These are phyloP conservation scores for Rhysida immarginata DNA, from an alignment of 1,140 invertebrate species.

Conservation along the genomic window DNA sequence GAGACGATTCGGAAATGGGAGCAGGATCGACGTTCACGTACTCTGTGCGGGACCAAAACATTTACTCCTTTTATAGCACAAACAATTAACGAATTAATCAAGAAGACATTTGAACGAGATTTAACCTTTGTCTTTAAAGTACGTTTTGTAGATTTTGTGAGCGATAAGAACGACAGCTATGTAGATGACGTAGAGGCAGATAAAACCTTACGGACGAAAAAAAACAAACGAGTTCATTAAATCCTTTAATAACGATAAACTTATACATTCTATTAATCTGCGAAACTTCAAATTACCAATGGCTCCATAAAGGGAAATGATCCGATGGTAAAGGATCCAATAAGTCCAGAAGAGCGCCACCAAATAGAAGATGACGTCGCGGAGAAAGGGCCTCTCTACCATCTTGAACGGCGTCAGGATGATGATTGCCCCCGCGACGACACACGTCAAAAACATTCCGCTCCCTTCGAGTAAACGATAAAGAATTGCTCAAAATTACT, in stretches of 20 bases:
- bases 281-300: constrained; percentile 31
- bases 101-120: no score
- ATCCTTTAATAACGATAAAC: constrained; percentile 4
- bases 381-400: constrained; percentile 40
- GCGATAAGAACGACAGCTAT: constrained; percentile 41
- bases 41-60: no score
- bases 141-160: constrained; percentile 12
- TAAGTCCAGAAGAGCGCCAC: constrained; percentile 37
- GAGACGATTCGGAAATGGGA: no score
- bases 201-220: constrained; percentile 30
- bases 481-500: neutral
- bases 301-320: constrained; percentile 32
- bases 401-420: constrained; percentile 41
- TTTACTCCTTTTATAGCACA: no score
- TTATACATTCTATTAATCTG: no score
- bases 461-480: neutral
- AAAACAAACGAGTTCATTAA: neutral
- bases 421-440: constrained; percentile 45
- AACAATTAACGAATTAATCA: no score
- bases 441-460: constrained; percentile 49
- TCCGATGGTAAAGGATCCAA: constrained; percentile 30
- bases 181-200: constrained; percentile 42
- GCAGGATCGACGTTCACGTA: no score
- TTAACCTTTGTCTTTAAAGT: constrained; percentile 28
- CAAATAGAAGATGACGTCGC: constrained; percentile 51